Base-by-base conservation (phyloP, 2,888 invertebrate species). In the Caenorhabditis virilis region DNA sequence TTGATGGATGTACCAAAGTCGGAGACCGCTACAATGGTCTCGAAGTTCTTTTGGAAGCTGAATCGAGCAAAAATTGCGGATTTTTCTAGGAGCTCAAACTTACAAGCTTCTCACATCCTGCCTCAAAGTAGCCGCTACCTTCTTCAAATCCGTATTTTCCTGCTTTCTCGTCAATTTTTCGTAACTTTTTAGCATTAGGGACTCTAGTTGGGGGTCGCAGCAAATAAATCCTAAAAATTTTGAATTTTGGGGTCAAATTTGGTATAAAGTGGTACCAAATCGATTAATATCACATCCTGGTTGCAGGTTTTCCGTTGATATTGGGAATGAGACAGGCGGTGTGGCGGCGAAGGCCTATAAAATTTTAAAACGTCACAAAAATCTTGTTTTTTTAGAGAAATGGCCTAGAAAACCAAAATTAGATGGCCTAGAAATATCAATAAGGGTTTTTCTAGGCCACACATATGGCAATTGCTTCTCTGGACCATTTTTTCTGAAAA, bases 1-100 rank as follows among this genome's bases (percentile, higher is more conserved):
- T 60, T 52, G 39, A 72, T 65, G 15, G 72, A 65, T 7, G 71
- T 56, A 11, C 65, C 70, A 25, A 74, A 76, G 47, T 76, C 69
- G 2, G 59, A 57, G 1, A 58, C 20, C 1, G 65, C 58, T 15
- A 74, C 71, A 27, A 76, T 60, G 0, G 67, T 51, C 45, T 76
- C 76, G 50, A 76, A 73, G 42, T 63, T 53, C n/a, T 69, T 61
- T 18, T 47, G 56, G 59, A 76, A 76, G 33, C 75, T 72, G 56
- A 25, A 52, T 42, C n/a, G 7, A 13, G 5, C n/a, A 42, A 46
- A 30, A 18, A 18, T 46, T 42, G 5, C 42, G 4, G 16, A 45
- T n/a, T 3, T 38, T 22, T 38, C 9, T 23, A 13, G 49, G 23
- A 50, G 51, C 23, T 22, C 15, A 26, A n/a, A 55, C 67, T 57